Evolutionary conservation across 2,113 vertebrate species (phyloP).

Genomic region (Willisornis vidua): DNA sequence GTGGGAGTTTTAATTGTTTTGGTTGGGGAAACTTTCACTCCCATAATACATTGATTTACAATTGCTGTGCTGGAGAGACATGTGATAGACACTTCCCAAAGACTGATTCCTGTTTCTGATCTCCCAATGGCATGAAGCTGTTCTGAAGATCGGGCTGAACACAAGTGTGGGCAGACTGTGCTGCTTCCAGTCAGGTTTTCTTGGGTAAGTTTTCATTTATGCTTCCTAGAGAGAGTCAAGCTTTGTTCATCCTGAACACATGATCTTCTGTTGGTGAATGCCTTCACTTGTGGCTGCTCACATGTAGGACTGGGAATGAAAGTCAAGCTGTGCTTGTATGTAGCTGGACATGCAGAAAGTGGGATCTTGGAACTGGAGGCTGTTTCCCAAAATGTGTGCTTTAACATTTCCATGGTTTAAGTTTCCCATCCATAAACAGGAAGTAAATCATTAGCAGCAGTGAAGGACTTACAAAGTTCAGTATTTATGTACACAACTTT

Average conservation of each 20-base stretch:
- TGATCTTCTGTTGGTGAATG: background rate
- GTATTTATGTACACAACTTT: background rate
- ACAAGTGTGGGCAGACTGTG: background rate
- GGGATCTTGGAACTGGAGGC: background rate
- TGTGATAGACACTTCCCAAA: background rate
- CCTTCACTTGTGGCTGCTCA: background rate
- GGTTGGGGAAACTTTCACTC: background rate
- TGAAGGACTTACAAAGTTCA: background rate
- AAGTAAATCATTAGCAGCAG: background rate
- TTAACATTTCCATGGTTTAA: background rate
- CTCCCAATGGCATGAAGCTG: background rate
- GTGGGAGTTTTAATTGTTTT: slow-evolving; percentile 4
- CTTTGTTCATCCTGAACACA: background rate
- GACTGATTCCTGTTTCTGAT: background rate
- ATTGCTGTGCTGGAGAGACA: background rate
- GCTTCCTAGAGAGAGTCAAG: background rate
- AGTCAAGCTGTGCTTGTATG: background rate
- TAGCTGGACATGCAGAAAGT: background rate
- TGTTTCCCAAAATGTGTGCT: background rate
- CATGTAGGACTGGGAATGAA: background rate
- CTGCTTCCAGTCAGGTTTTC: background rate
- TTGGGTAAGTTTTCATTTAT: background rate
- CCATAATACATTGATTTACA: background rate
- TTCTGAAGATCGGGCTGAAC: background rate
- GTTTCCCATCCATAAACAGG: background rate